Percentiles rank a stretch among this genome's conserved stretches.
These are phyloP conservation scores for Cephus spinipes DNA, from an alignment of 2,888 invertebrate genomes.

Conservation along the genomic window DNA sequence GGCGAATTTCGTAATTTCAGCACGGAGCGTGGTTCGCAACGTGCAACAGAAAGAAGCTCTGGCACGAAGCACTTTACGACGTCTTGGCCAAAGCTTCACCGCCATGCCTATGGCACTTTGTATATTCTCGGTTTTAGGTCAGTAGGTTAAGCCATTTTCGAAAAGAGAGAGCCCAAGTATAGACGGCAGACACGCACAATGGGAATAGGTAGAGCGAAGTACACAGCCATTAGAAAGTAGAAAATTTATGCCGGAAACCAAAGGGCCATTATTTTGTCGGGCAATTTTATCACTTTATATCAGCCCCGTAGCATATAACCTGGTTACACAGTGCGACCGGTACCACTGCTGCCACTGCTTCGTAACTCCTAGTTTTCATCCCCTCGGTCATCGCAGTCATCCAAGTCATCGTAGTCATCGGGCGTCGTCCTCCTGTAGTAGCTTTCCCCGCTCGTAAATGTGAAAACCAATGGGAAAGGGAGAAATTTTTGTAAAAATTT, in stretches of 20 bases:
- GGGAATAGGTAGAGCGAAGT: background rate
- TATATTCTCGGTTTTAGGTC: conserved; percentile 45
- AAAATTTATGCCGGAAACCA: conserved; percentile 42
- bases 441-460: conserved; percentile 24
- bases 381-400: background rate
- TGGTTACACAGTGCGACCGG: conserved; percentile 25
- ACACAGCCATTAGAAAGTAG: background rate
- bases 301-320: conserved; percentile 34
- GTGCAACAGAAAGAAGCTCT: background rate
- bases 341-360: background rate
- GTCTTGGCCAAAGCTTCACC: background rate
- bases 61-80: background rate
- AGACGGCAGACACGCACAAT: background rate
- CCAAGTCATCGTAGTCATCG: conserved; percentile 18
- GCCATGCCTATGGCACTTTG: background rate
- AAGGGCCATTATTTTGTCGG: conserved; percentile 23
- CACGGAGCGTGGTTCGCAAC: background rate
- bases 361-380: background rate
- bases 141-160: conserved; percentile 41
- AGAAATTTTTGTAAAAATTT: conserved; percentile 33
- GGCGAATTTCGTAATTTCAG: background rate
- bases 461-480: conserved; percentile 6
- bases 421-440: background rate
- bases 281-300: conserved; percentile 27
- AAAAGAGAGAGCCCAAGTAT: background rate